These are phyloP conservation scores for Cerastis rubricosa DNA, from an alignment of 2,888 invertebrate species.

Conservation along the genomic window DNA sequence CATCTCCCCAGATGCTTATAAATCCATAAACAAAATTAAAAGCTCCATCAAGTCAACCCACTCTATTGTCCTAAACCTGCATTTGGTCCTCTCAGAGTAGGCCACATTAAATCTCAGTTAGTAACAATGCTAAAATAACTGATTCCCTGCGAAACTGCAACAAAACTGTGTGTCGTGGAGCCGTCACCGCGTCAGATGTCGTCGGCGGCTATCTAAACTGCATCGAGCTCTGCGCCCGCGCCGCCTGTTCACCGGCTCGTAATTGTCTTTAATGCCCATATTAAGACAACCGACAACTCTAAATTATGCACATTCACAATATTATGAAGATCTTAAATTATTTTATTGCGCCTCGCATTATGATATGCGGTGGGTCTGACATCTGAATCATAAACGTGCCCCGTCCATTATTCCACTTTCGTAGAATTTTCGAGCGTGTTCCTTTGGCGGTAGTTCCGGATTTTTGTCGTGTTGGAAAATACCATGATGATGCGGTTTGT, in stretches of 20 bases:
- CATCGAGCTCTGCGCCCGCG: constrained; percentile 74
- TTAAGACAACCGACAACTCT: constrained; percentile 73
- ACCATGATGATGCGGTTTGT: constrained; percentile 29
- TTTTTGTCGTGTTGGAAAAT: constrained; percentile 30
- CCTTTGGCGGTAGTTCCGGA: constrained; percentile 53
- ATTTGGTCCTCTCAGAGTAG: constrained; percentile 8
- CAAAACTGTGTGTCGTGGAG: constrained; percentile 41
- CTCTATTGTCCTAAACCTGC: background rate
- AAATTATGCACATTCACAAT: constrained; percentile 71
- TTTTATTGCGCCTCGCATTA: constrained; percentile 62
- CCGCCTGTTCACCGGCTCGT: constrained; percentile 69
- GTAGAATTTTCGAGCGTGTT: constrained; percentile 51
- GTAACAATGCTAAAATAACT: constrained; percentile 53
- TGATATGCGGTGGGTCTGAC: constrained; percentile 59
- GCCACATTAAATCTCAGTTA: constrained; percentile 43
- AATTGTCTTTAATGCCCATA: constrained; percentile 83
- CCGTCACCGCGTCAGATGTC: constrained; percentile 49
- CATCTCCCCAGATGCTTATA: background rate
- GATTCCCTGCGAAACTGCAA: constrained; percentile 55
- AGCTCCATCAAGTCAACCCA: constrained; percentile 1
- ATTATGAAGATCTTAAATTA: constrained; percentile 70
- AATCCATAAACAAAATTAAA: background rate
- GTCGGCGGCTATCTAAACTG: constrained; percentile 83
- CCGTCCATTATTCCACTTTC: constrained; percentile 47
- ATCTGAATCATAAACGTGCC: constrained; percentile 64